These are phyloP conservation scores for Cheirogaleus major DNA, from an alignment of 2,797 vertebrate species.

Conservation along the genomic window DNA sequence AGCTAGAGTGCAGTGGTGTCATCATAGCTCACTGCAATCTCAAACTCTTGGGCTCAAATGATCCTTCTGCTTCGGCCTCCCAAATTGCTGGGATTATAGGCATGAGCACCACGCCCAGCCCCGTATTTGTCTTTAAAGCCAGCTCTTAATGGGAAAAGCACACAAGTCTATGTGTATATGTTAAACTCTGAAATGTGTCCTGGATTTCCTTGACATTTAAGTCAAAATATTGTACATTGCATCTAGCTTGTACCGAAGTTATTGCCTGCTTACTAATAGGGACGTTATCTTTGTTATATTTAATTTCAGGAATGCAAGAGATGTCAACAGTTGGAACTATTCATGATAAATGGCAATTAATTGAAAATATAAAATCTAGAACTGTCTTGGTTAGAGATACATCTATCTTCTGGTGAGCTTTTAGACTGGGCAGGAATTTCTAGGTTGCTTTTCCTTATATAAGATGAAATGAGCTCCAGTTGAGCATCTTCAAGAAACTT, in stretches of 20 bases:
- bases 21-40: neutral
- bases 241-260: neutral
- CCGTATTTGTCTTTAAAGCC: neutral
- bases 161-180: neutral
- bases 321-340: neutral
- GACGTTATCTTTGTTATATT: slow-evolving; percentile 1
- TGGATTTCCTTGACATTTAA: slow-evolving; percentile 50
- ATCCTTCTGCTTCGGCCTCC: neutral
- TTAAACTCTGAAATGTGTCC: slow-evolving; percentile 3
- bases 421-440: neutral
- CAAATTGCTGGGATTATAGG: neutral
- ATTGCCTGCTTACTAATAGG: neutral
- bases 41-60: neutral
- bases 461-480: neutral
- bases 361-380: neutral
- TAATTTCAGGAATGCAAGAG: neutral
- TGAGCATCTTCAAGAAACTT: neutral
- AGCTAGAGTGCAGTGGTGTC: neutral
- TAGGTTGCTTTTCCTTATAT: neutral
- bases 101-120: neutral
- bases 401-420: neutral
- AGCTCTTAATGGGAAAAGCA: neutral
- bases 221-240: neutral
- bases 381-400: neutral
- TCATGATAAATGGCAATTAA: neutral